phyloP scores from a whole-genome alignment of 2,113 vertebrate genomes.

The Elaphurus davidianus region DNA sequence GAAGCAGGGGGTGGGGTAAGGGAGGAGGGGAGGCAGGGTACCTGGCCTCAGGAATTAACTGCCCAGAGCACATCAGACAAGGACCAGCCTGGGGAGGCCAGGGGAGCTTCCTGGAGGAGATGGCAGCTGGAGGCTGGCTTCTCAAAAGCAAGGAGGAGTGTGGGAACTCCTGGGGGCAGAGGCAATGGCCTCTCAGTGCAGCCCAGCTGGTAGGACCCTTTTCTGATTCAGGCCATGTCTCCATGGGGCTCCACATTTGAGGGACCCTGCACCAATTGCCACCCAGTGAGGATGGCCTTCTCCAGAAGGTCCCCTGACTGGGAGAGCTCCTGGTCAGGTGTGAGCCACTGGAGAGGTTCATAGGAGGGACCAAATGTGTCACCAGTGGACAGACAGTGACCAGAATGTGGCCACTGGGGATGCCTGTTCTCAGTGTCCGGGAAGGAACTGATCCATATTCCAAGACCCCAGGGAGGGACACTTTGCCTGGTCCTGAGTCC shows the following conservation, averaged over 20 bases:
- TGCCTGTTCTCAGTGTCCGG: fast-evolving
- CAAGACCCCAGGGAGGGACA: neutral
- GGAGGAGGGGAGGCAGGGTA: neutral
- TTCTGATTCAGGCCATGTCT: fast-evolving
- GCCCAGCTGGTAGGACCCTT: neutral
- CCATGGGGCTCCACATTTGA: neutral
- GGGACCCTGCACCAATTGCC: neutral
- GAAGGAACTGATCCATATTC: too few relatives aligned
- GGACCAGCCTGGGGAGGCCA: neutral
- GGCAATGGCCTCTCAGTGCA: neutral
- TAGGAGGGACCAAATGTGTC: neutral
- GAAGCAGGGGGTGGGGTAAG: neutral
- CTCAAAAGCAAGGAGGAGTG: neutral
- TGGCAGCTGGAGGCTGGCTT: neutral
- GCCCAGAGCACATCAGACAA: neutral
- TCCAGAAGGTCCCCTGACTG: neutral
- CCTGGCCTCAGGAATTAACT: neutral
- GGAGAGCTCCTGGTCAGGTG: neutral
- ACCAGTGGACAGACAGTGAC: neutral
- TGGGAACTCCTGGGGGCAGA: neutral
- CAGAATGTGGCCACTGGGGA: neutral
- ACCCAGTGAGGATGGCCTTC: fast-evolving
- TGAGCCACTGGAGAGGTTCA: neutral
- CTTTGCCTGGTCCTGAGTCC: neutral
- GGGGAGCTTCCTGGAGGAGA: neutral